These are phyloP conservation scores for Pristionchus japonicus DNA, from an alignment of 2,888 invertebrate species.

Conservation along the genomic window DNA sequence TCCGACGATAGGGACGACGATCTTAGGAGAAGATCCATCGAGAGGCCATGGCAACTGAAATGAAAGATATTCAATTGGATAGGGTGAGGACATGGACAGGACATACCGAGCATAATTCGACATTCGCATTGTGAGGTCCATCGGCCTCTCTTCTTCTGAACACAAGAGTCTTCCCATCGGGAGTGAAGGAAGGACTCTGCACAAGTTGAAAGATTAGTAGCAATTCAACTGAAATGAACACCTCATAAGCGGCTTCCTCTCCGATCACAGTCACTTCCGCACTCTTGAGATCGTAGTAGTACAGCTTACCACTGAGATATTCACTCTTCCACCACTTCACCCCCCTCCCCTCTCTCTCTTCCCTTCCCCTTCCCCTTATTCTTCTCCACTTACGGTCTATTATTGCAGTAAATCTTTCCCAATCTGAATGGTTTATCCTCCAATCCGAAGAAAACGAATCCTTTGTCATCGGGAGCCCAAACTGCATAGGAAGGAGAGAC, in stretches of 20 bases:
- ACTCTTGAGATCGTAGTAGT: conserved; percentile 64
- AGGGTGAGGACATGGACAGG: background rate
- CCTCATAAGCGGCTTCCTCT: conserved; percentile 45
- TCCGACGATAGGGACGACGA: conserved; percentile 58
- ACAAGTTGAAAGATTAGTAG: too few species aligned
- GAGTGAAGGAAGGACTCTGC: conserved; percentile 61
- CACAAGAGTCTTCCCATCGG: conserved; percentile 60
- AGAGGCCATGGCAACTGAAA: conserved; percentile 58
- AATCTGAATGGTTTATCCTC: conserved; percentile 63
- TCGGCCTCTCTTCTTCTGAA: conserved; percentile 62
- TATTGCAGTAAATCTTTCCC: conserved; percentile 70
- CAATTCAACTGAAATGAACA: too few species aligned
- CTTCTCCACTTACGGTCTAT: conserved; percentile 55
- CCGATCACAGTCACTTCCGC: conserved; percentile 57
- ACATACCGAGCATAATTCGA: conserved; percentile 58
- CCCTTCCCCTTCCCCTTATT: too few species aligned
- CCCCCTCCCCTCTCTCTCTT: background rate
- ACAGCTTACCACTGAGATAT: conserved; percentile 60
- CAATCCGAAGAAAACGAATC: conserved; percentile 72
- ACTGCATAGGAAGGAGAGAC: conserved; percentile 64
- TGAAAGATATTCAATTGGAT: background rate
- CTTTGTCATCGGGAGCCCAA: conserved; percentile 72
- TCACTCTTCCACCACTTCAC: background rate
- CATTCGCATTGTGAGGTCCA: conserved; percentile 67
- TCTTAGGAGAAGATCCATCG: conserved; percentile 46